These are phyloP conservation scores for Pseudococcus viburni DNA, from an alignment of 2,888 invertebrate species.

Conservation along the genomic window DNA sequence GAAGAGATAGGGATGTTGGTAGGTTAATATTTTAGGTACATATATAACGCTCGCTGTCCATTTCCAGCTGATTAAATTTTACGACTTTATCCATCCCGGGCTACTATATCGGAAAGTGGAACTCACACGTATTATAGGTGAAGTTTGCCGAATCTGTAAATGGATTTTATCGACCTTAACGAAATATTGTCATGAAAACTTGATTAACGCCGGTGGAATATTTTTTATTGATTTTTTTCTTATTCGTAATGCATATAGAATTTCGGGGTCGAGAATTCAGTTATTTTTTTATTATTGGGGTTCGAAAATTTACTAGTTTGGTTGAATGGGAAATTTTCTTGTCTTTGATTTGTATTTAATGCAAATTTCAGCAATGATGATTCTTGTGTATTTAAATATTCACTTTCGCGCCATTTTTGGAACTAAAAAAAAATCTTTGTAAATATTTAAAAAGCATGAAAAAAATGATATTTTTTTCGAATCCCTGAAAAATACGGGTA, in stretches of 20 bases:
- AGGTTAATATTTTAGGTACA: neutral
- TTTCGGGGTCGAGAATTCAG: neutral
- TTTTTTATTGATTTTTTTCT: conserved; percentile 38
- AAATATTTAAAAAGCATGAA: too few species aligned
- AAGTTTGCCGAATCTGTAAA: conserved; percentile 27
- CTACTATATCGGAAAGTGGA: neutral
- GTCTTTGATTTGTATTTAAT: too few species aligned
- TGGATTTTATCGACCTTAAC: conserved; percentile 33
- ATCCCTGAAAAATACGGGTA: too few species aligned
- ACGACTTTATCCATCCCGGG: conserved; percentile 12
- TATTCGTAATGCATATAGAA: too few species aligned
- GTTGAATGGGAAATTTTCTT: too few species aligned
- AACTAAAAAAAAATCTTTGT: too few species aligned
- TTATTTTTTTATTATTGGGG: too few species aligned
- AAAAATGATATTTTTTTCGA: too few species aligned
- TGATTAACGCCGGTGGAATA: neutral
- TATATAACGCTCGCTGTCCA: neutral
- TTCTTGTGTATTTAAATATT: too few species aligned
- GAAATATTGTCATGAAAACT: conserved; percentile 37
- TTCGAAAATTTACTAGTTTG: too few species aligned
- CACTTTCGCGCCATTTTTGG: too few species aligned
- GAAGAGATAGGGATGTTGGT: neutral
- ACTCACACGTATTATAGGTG: neutral
- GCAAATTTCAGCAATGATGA: too few species aligned
- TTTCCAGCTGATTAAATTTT: conserved; percentile 35